Evolutionary conservation across 30 jellyfish, hydroid and myxozoan species (phyloP).

Genomic region (Aurelia coerulea): DNA sequence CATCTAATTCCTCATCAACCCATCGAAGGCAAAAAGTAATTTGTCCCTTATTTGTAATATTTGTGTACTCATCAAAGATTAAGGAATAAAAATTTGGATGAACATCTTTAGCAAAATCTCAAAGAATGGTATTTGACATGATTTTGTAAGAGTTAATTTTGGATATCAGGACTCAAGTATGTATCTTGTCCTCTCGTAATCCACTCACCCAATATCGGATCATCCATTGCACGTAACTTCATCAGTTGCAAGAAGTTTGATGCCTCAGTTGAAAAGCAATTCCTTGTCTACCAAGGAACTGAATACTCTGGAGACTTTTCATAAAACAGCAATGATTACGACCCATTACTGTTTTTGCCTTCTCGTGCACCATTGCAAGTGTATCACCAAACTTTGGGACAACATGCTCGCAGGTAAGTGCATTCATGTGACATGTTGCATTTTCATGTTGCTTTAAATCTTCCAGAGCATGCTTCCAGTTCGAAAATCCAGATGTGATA

Average conservation of each 20-base stretch:
- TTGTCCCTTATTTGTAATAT: constrained; percentile 76
- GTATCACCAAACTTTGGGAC: constrained; percentile 53
- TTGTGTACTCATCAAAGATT: constrained; percentile 82
- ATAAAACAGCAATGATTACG: constrained; percentile 42
- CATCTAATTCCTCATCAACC: constrained; percentile 56
- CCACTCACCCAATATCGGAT: constrained; percentile 36
- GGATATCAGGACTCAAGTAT: constrained; percentile 59
- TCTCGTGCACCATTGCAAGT: constrained; percentile 34
- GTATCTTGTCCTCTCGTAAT: constrained; percentile 27
- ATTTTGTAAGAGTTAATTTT: constrained; percentile 68
- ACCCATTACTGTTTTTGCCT: constrained; percentile 30
- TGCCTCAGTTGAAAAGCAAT: constrained; percentile 59
- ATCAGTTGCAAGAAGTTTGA: constrained; percentile 48
- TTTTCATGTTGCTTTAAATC: constrained; percentile 22
- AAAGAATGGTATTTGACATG: constrained; percentile 58
- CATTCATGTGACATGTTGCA: constrained; percentile 51
- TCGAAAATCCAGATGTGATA: constrained; percentile 48
- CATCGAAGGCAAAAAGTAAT: constrained; percentile 57
- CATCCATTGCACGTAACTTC: constrained; percentile 10
- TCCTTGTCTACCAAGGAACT: constrained; percentile 63
- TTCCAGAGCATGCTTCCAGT: constrained; percentile 64
- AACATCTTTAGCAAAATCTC: constrained; percentile 33
- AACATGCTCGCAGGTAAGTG: constrained; percentile 45
- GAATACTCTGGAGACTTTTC: constrained; percentile 34
- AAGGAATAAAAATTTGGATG: constrained; percentile 41